A percentile compares a stretch with the other conserved stretches of the same genome.
Evolutionary conservation across 2,888 invertebrate genomes (phyloP).

Genomic region (Lithophane semibrunnea): DNA sequence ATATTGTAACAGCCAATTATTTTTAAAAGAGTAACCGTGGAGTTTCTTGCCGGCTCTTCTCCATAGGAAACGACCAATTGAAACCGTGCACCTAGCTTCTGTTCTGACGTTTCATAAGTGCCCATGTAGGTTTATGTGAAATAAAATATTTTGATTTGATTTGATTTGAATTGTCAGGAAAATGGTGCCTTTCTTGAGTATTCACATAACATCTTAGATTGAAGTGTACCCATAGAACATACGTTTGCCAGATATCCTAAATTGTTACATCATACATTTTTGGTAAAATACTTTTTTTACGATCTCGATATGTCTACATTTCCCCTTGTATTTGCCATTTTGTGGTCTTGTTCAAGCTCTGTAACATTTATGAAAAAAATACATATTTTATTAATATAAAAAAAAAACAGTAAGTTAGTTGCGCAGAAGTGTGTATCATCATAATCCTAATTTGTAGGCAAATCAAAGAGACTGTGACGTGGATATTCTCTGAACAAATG

Average conservation of each 20-base stretch:
- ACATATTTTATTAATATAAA: background rate
- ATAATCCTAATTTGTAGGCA: constrained; percentile 90
- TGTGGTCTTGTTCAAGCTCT: too few relatives aligned
- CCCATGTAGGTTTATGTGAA: too few relatives aligned
- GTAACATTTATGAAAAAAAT: background rate
- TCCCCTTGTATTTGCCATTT: background rate
- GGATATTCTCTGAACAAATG: constrained; percentile 97
- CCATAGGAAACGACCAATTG: too few relatives aligned
- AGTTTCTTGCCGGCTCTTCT: too few relatives aligned
- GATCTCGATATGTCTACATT: background rate
- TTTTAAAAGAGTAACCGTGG: too few relatives aligned
- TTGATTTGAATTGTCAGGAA: background rate
- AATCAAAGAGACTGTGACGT: constrained; percentile 96
- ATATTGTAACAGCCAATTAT: too few relatives aligned
- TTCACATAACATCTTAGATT: background rate
- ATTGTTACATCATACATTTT: background rate
- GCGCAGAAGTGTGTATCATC: background rate
- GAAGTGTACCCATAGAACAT: background rate
- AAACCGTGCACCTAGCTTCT: too few relatives aligned
- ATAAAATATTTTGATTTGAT: too few relatives aligned
- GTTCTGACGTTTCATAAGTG: too few relatives aligned
- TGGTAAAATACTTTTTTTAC: background rate
- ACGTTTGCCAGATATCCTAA: background rate
- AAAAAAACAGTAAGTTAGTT: too few relatives aligned
- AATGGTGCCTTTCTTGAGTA: background rate